Percentiles rank a stretch among this genome's conserved stretches.
These are phyloP conservation scores for Lordiphosa collinella DNA, from an alignment of 1,140 invertebrate genomes.

Conservation along the genomic window DNA sequence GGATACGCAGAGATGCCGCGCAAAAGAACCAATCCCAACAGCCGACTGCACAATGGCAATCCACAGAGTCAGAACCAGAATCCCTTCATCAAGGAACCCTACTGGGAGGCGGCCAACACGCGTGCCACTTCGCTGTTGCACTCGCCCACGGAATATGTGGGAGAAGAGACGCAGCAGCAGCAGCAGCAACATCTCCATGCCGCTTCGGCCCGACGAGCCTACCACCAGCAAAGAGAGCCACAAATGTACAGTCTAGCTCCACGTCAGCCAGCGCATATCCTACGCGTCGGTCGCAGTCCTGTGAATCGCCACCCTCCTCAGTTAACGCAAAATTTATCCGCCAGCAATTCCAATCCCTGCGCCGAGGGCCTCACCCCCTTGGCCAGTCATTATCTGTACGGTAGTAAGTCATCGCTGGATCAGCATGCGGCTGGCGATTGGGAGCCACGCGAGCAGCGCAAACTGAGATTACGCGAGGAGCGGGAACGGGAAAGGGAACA, in stretches of 20 bases:
- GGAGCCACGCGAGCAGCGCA: conserved; percentile 61
- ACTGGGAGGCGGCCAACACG: conserved; percentile 67
- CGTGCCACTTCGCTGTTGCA: conserved; percentile 49
- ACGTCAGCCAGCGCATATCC: conserved; percentile 35
- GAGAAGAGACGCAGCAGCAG: conserved; percentile 39
- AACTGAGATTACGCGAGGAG: conserved; percentile 53
- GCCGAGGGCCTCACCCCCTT: conserved; percentile 66
- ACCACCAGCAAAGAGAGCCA: conserved; percentile 55
- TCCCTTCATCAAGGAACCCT: conserved; percentile 77
- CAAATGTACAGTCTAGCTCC: conserved; percentile 53
- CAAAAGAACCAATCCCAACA: conserved; percentile 48
- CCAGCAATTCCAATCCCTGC: conserved; percentile 65
- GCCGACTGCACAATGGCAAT: conserved; percentile 21
- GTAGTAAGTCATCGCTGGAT: conserved; percentile 66
- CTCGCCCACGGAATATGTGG: conserved; percentile 50
- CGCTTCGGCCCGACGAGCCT: conserved; percentile 49
- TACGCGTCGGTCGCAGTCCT: conserved; percentile 67
- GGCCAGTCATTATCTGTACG: conserved; percentile 70
- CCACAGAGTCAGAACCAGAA: conserved; percentile 51
- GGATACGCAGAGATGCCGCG: conserved; percentile 78
- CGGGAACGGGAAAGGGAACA: conserved; percentile 46
- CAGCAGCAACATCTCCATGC: conserved; percentile 44
- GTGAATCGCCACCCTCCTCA: conserved; percentile 42
- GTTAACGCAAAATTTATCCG: conserved; percentile 20
- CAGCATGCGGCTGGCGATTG: conserved; percentile 41